Conservation (phyloP, 2,113 vertebrate genomes). For the Pelecanus crispus region DNA sequence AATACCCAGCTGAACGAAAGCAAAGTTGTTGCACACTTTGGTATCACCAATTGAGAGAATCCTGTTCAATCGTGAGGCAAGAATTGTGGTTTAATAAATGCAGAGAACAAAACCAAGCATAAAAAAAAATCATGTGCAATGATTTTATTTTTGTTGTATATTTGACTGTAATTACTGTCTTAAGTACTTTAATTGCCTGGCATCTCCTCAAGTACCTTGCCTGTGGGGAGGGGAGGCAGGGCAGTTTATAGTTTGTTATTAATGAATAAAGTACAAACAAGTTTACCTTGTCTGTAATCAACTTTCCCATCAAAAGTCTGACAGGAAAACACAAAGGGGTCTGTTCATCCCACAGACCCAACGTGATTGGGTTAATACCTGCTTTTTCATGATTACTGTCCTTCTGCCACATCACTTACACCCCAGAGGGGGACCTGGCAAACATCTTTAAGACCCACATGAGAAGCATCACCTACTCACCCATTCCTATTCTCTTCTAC, state of each 20-base stretch:
- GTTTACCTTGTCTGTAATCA: constrained; percentile 51
- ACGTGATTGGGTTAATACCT: neutral
- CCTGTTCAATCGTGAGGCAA: neutral
- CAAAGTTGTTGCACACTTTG: neutral
- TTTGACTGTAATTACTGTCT: constrained; percentile 59
- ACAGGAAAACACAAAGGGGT: neutral
- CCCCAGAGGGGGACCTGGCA: neutral
- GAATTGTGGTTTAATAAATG: constrained; percentile 23
- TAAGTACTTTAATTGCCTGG: constrained; percentile 60
- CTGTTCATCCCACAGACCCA: neutral
- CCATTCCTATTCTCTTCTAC: neutral
- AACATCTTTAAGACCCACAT: neutral
- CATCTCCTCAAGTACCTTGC: constrained; percentile 44
- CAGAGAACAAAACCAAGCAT: constrained; percentile 34
- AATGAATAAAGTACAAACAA: constrained; percentile 57
- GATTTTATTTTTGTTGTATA: constrained; percentile 63
- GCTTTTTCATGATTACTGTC: neutral
- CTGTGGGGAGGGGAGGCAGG: constrained; percentile 50
- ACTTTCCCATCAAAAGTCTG: constrained; percentile 10
- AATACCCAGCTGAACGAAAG: neutral
- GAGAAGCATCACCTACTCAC: neutral
- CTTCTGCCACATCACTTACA: neutral
- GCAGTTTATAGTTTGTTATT: constrained; percentile 54
- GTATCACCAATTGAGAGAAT: neutral
- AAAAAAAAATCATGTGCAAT: constrained; percentile 31